Conservation (phyloP, 1,140 invertebrate species). For the Lordiphosa collinella region DNA sequence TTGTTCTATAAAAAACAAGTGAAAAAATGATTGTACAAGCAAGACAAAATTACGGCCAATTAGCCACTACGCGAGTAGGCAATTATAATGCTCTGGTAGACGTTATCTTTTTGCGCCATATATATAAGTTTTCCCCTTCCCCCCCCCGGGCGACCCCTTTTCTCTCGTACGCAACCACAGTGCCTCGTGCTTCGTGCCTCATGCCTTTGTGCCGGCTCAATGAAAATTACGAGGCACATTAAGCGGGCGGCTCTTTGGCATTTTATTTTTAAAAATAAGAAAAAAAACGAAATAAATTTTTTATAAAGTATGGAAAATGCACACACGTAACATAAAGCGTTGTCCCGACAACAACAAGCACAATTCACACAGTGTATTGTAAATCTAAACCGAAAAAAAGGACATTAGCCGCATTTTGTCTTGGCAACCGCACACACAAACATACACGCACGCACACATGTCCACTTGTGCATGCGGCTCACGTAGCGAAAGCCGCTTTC, state of each 20-base stretch:
- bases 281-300: neutral
- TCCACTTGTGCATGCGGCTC: slow-evolving; percentile 47
- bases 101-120: too few relatives aligned
- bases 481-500: slow-evolving; percentile 40
- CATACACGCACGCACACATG: slow-evolving; percentile 14
- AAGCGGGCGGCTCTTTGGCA: slow-evolving; percentile 1
- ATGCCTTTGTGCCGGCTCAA: slow-evolving; percentile 6
- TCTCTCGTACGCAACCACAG: too few relatives aligned
- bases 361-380: slow-evolving; percentile 58
- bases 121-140: too few relatives aligned
- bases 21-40: too few relatives aligned
- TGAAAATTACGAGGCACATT: neutral
- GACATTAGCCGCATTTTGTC: slow-evolving; percentile 77
- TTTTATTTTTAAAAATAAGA: neutral
- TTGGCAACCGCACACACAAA: slow-evolving; percentile 45
- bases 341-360: slow-evolving; percentile 35
- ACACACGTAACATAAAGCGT: neutral
- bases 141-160: too few relatives aligned
- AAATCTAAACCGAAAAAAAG: slow-evolving; percentile 60
- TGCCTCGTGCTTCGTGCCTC: too few relatives aligned
- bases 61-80: too few relatives aligned
- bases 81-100: too few relatives aligned
- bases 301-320: slow-evolving; percentile 4
- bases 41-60: too few relatives aligned
- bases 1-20: too few relatives aligned